A percentile compares a stretch with the other conserved stretches of the same genome.
These are phyloP conservation scores for Pristionchus exspectatus DNA, from an alignment of 2,888 invertebrate genomes.

Conservation along the genomic window DNA sequence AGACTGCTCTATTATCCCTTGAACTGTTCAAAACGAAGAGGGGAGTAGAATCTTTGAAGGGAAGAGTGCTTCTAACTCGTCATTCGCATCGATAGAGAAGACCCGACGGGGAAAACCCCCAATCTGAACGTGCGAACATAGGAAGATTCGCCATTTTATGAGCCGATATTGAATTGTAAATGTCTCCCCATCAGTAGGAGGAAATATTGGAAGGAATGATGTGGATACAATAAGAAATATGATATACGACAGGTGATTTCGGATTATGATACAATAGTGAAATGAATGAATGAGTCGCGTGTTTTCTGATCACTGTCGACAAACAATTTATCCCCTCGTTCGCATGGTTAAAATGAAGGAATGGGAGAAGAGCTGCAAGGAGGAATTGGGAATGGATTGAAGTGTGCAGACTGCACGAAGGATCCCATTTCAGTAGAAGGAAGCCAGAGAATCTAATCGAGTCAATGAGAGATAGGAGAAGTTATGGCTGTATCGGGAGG, in stretches of 20 bases:
- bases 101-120: neutral
- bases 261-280: neutral
- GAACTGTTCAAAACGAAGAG: neutral
- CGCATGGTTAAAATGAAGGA: neutral
- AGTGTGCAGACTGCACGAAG: neutral
- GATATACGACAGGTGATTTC: neutral
- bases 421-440: neutral
- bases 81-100: neutral
- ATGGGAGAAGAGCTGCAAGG: neutral
- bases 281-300: neutral
- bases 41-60: neutral
- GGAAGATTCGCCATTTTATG: slow-evolving; percentile 5
- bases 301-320: neutral
- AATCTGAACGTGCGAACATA: neutral
- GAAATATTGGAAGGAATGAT: slow-evolving; percentile 9
- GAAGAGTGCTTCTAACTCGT: neutral
- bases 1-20: neutral
- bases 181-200: slow-evolving; percentile 14
- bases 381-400: neutral
- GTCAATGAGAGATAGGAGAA: neutral
- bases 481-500: neutral
- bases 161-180: slow-evolving; percentile 2
- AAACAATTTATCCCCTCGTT: slow-evolving; percentile 16
- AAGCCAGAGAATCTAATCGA: neutral
- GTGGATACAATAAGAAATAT: neutral